Evolutionary conservation across 1,140 invertebrate genomes (phyloP).

Genomic region (Luehdorfia chinensis): DNA sequence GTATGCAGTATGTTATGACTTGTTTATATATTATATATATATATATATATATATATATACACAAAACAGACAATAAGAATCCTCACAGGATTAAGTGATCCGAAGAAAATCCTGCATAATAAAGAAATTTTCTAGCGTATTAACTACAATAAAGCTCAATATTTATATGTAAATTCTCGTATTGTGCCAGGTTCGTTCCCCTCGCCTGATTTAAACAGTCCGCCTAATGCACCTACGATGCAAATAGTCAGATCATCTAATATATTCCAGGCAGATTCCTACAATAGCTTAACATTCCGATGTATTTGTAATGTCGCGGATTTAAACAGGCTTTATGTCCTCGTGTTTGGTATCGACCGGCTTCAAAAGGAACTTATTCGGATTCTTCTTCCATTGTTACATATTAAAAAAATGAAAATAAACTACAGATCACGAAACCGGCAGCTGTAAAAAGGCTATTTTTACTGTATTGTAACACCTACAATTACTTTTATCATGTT

Average conservation of each 20-base stretch:
- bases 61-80: too few relatives aligned
- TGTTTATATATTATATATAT: too few relatives aligned
- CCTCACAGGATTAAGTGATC: not conserved
- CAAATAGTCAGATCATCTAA: conserved; percentile 22
- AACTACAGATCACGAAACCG: too few relatives aligned
- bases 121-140: conserved; percentile 14
- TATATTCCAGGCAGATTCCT: conserved; percentile 24
- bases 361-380: not conserved
- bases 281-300: conserved; percentile 13
- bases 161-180: conserved; percentile 37
- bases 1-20: too few relatives aligned
- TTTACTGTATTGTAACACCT: too few relatives aligned
- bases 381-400: conserved; percentile 3
- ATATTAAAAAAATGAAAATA: too few relatives aligned
- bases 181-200: conserved; percentile 48
- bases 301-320: conserved; percentile 9
- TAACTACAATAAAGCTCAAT: conserved; percentile 24
- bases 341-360: not conserved
- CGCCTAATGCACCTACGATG: conserved; percentile 20
- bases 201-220: conserved; percentile 30
- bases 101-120: not conserved
- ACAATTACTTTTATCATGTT: too few relatives aligned
- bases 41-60: too few relatives aligned
- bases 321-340: conserved; percentile 5
- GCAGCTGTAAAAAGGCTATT: too few relatives aligned